These are phyloP conservation scores for Kuschelorhynchus macadamiae DNA, from an alignment of 2,888 invertebrate genomes.

Conservation along the genomic window DNA sequence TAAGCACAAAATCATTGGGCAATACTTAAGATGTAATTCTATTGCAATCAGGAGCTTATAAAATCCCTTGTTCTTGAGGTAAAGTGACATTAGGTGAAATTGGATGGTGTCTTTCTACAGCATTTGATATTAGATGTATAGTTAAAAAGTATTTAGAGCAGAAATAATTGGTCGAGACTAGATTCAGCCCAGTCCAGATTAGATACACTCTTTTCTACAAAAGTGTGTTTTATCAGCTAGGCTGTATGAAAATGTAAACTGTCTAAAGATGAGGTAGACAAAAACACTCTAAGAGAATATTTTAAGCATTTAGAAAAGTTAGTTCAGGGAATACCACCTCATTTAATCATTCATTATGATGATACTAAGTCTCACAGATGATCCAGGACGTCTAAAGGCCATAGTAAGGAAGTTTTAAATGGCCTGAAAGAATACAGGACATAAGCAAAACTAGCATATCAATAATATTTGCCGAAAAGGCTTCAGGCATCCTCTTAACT, in stretches of 20 bases:
- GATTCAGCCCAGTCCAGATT: not conserved
- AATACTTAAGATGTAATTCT: too few species aligned
- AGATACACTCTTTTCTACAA: not conserved
- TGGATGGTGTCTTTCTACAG: too few species aligned
- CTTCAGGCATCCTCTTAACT: not conserved
- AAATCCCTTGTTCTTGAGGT: too few species aligned
- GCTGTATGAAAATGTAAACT: not conserved
- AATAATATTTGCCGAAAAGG: not conserved
- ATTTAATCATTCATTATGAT: not conserved
- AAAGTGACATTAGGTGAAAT: too few species aligned
- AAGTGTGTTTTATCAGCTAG: not conserved
- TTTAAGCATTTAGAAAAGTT: not conserved
- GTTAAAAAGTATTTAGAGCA: not conserved
- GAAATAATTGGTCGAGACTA: not conserved
- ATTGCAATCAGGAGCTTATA: too few species aligned
- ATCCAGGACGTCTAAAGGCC: not conserved
- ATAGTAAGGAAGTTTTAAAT: not conserved
- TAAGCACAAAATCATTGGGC: too few species aligned
- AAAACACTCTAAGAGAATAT: not conserved
- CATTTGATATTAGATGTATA: too few species aligned
- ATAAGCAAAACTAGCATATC: not conserved
- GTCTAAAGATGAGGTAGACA: not conserved
- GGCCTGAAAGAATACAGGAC: not conserved
- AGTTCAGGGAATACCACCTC: not conserved
- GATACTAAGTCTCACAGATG: not conserved